Conservation (phyloP, 1,140 invertebrate species). For the Meloidogyne chitwoodi region DNA sequence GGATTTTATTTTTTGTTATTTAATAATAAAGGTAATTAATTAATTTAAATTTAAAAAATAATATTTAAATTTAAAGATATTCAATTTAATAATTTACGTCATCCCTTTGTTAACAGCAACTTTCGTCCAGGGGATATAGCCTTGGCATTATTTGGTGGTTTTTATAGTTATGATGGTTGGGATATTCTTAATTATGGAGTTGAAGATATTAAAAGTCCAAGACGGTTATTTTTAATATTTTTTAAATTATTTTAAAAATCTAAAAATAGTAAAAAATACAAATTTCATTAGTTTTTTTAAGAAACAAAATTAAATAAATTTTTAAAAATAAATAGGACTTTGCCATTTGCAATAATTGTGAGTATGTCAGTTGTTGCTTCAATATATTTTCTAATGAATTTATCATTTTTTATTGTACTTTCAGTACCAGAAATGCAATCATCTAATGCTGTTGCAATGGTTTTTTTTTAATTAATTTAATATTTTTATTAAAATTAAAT, state of each 20-base stretch:
- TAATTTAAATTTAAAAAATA: background rate
- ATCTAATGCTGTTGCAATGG: constrained; percentile 41
- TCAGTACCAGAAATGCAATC: constrained; percentile 24
- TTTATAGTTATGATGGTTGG: constrained; percentile 45
- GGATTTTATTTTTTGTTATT: constrained; percentile 38
- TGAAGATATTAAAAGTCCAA: constrained; percentile 45
- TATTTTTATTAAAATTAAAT: background rate
- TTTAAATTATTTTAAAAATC: background rate
- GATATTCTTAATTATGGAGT: constrained; percentile 52
- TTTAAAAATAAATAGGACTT: no score
- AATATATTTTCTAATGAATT: constrained; percentile 42
- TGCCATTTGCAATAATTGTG: constrained; percentile 49
- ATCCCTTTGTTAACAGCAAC: constrained; percentile 13
- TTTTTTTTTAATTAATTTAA: constrained; percentile 6
- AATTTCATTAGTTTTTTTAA: no score
- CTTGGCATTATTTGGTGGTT: constrained; percentile 35
- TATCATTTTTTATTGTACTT: constrained; percentile 46
- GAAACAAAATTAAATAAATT: no score
- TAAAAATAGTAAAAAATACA: no score
- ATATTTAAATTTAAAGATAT: background rate
- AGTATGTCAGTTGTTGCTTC: constrained; percentile 40
- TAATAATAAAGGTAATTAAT: constrained; percentile 32
- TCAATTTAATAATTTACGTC: constrained; percentile 8
- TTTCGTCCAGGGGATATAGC: constrained; percentile 5
- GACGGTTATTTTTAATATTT: constrained; percentile 26